Conservation (phyloP, 2,113 vertebrate genomes). For the Proterorhinus semilunaris region DNA sequence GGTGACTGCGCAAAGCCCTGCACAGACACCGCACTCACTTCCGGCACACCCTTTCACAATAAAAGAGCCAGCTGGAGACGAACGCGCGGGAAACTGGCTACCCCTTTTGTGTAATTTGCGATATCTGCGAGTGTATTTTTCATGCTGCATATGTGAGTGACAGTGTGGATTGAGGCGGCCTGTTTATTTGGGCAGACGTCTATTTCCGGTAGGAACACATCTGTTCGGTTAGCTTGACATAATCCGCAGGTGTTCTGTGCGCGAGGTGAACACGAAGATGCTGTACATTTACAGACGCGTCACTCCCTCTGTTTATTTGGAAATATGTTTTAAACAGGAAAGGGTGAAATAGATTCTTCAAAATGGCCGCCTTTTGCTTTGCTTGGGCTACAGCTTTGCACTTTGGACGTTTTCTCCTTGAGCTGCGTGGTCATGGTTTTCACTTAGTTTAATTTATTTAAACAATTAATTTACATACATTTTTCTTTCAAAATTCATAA, state of each 20-base stretch:
- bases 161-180: not conserved
- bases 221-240: slow-evolving; percentile 9
- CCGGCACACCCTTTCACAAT: slow-evolving; percentile 38
- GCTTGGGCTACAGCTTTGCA: too few relatives aligned
- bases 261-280: not conserved
- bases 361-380: too few relatives aligned
- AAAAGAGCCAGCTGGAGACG: not conserved
- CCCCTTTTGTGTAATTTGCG: too few relatives aligned
- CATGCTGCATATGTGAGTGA: not conserved
- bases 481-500: too few relatives aligned
- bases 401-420: too few relatives aligned
- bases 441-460: too few relatives aligned
- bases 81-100: not conserved
- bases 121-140: not conserved
- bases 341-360: too few relatives aligned
- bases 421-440: too few relatives aligned
- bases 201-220: not conserved
- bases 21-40: not conserved
- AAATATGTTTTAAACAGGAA: too few relatives aligned
- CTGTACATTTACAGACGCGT: not conserved
- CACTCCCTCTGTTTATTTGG: slow-evolving; percentile 24
- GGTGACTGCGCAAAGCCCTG: slow-evolving; percentile 18
- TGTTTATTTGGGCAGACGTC: not conserved
- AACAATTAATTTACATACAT: too few relatives aligned
- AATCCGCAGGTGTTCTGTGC: slow-evolving; percentile 8